Conservation (phyloP, 1,140 invertebrate genomes). For the Diorhabda elongata region DNA sequence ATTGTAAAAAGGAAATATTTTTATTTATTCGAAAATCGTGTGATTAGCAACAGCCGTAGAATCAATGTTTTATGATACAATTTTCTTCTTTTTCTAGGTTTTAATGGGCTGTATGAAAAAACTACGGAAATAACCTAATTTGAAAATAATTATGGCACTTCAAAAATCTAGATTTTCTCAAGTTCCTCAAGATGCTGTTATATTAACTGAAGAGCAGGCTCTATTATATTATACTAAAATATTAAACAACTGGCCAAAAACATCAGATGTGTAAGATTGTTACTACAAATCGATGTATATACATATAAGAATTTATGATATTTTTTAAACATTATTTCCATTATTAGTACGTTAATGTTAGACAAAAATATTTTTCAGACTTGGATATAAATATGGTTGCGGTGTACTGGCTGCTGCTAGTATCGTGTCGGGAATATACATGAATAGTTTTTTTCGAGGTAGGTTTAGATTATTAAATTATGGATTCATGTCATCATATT, state of each 20-base stretch:
- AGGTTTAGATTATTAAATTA: conserved; percentile 44
- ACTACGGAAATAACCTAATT: not conserved
- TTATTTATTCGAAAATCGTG: no score
- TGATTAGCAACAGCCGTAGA: no score
- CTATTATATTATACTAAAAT: conserved; percentile 48
- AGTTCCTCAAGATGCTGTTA: conserved; percentile 46
- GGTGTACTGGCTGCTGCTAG: conserved; percentile 23
- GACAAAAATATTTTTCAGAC: conserved; percentile 36
- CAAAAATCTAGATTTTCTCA: conserved; percentile 27
- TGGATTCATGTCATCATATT: conserved; percentile 46
- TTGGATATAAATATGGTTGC: conserved; percentile 44
- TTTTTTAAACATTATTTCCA: not conserved
- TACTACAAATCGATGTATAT: not conserved
- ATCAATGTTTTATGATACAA: no score
- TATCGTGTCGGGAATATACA: conserved; percentile 41
- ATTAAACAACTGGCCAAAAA: conserved; percentile 46
- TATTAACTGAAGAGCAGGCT: conserved; percentile 48
- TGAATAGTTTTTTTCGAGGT: conserved; percentile 47
- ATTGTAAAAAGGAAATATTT: no score
- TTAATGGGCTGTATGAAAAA: no score
- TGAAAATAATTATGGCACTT: conserved; percentile 22
- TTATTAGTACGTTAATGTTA: conserved; percentile 5
- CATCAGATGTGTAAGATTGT: conserved; percentile 47
- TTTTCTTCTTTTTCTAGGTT: no score
- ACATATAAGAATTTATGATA: not conserved